Evolutionary conservation across 1,140 invertebrate species (phyloP), one percentile per base, ranked within the genome.

Genomic region (Aphidius gifuensis): DNA sequence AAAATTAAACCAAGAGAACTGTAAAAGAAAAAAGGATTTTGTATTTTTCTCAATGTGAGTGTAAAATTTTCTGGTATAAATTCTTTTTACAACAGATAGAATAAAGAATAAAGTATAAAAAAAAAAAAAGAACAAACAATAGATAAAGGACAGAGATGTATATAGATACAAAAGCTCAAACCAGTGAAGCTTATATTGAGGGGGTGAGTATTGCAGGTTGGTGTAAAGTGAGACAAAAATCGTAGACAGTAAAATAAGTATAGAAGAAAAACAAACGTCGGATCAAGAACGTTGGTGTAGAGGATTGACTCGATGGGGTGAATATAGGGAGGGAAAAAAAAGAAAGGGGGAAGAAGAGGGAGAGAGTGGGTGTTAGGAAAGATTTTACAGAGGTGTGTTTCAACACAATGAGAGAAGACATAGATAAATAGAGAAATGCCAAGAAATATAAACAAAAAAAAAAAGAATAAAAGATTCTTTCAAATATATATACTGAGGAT

Each of bases 391-490:
- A 32, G 23, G 23, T 32, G 23, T 32, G 0, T 32, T 32, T 32
- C 23, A 32, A 32, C 23, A 32, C 23, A 32, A 32, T 32, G 1
- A 32, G 42, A 64, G 55, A 58, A 38, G 57, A 58, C 57, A 40
- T 60, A 43, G 63, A 60, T 51, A 60, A 58, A 64, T 60, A 65
- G 55, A 42, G 23, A 58, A 39, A 53, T 44, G n/a, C 5, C 11
- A 8, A 11, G 32, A 56, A 56, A 56, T 5, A 16, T 9, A 49
- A 40, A 23, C 43, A 32, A 4, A 32, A 5, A 56, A 55, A 53
- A 43, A 58, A 16, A 16, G 55, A 53, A 21, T 5, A 55, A 44
- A 43, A 39, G 50, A 11, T 57, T 9, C 23, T 45, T 45, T 16
- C 43, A 47, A 56, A 11, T 39, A 43, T 51, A 58, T 48, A 44